Conservation (phyloP, 2,113 vertebrate species). For the Anoura caudifer region DNA sequence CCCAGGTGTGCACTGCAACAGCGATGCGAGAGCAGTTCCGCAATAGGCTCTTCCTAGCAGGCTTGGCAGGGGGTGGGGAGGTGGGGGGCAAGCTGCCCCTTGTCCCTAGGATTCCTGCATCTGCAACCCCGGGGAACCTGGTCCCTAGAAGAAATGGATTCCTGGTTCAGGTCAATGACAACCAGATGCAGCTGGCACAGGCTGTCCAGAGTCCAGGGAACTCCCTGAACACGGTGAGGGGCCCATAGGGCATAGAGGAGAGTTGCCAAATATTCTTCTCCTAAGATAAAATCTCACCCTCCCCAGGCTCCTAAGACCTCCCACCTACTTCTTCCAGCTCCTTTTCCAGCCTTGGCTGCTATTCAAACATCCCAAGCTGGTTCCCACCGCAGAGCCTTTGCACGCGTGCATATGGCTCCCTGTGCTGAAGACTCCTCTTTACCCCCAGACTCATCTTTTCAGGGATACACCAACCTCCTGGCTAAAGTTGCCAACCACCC, state of each 20-base stretch:
- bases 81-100: background rate
- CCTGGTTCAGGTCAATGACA: background rate
- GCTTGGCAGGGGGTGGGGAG: too few relatives aligned
- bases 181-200: background rate
- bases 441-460: background rate
- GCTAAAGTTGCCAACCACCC: background rate
- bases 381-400: background rate
- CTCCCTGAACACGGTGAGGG: background rate
- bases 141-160: background rate
- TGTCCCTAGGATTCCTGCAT: background rate
- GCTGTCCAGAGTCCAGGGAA: background rate
- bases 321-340: background rate
- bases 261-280: background rate
- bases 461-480: background rate
- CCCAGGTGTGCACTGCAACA: background rate
- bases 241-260: background rate
- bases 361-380: background rate
- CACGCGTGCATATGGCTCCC: background rate
- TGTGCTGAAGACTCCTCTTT: background rate
- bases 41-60: accelerated
- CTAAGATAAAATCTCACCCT: background rate
- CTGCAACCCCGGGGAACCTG: background rate
- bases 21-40: accelerated
- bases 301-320: background rate
- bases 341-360: background rate